Conservation (phyloP, 2,113 vertebrate genomes). For the Physeter macrocephalus region DNA sequence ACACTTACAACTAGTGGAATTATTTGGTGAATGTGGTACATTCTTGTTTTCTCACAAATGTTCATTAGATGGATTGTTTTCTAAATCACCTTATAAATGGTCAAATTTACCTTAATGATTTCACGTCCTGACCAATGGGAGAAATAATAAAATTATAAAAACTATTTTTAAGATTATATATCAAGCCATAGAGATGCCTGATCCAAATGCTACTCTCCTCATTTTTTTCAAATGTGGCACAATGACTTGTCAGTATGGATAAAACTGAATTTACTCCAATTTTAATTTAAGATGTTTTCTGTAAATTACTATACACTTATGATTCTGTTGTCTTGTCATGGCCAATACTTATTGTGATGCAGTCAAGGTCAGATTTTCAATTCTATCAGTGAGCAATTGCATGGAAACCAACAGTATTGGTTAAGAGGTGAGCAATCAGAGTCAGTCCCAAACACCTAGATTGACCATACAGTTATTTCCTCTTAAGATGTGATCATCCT, state of each 20-base stretch:
- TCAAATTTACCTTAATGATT: conserved; percentile 27
- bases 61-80: neutral
- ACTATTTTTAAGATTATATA: conserved; percentile 20
- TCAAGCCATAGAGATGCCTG: neutral
- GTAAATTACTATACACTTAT: conserved; percentile 39
- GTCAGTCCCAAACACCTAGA: neutral
- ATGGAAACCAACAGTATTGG: conserved; percentile 32
- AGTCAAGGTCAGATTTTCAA: conserved; percentile 39
- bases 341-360: conserved; percentile 23
- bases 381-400: conserved; percentile 30
- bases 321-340: conserved; percentile 13
- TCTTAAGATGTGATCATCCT: conserved; percentile 33
- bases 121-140: conserved; percentile 2
- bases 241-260: neutral
- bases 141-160: conserved; percentile 25
- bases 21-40: neutral
- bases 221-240: conserved; percentile 13
- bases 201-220: neutral
- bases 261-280: conserved; percentile 20
- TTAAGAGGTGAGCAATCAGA: neutral
- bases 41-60: conserved; percentile 24
- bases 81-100: neutral
- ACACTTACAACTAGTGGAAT: neutral
- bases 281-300: conserved; percentile 42
- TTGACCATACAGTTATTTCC: neutral